A percentile compares a stretch with the other conserved stretches of the same genome.
phyloP scores from a whole-genome alignment of 2,888 invertebrate genomes.

The Epistrophe grossulariae region DNA sequence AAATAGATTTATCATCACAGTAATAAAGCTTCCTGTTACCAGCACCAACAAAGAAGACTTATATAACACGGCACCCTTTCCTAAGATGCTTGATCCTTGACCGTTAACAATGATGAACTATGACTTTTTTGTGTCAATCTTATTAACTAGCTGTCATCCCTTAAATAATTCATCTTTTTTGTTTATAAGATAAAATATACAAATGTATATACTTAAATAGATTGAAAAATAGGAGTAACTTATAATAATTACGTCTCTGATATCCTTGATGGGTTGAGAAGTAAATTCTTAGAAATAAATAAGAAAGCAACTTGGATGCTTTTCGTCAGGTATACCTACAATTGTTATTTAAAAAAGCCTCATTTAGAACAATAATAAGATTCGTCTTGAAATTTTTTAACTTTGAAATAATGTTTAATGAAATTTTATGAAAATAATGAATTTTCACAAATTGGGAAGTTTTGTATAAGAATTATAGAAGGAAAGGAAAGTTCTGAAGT shows the following conservation, averaged over 20 bases:
- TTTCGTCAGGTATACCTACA: background rate
- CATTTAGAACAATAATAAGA: background rate
- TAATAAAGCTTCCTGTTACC: background rate
- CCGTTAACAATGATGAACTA: constrained; percentile 29
- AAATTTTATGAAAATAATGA: background rate
- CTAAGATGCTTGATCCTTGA: constrained; percentile 3
- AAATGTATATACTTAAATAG: background rate
- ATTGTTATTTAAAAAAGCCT: background rate
- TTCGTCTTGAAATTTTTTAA: background rate
- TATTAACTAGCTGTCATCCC: constrained; percentile 56
- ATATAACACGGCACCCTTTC: background rate
- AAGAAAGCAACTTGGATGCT: background rate
- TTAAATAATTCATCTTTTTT: constrained; percentile 30
- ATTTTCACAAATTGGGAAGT: background rate
- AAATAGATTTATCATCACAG: constrained; percentile 27
- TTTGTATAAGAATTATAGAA: too few relatives aligned
- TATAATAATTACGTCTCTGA: background rate
- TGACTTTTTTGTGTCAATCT: constrained; percentile 20
- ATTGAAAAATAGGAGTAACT: constrained; percentile 3
- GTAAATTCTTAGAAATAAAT: background rate
- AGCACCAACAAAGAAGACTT: background rate
- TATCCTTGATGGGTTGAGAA: background rate
- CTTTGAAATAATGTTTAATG: background rate
- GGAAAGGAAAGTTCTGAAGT: background rate
- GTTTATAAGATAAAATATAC: background rate